A percentile compares a stretch with the other conserved stretches of the same genome.
Conservation (phyloP, 2,113 vertebrate genomes). For the Petrocephalus microphthalmus region DNA sequence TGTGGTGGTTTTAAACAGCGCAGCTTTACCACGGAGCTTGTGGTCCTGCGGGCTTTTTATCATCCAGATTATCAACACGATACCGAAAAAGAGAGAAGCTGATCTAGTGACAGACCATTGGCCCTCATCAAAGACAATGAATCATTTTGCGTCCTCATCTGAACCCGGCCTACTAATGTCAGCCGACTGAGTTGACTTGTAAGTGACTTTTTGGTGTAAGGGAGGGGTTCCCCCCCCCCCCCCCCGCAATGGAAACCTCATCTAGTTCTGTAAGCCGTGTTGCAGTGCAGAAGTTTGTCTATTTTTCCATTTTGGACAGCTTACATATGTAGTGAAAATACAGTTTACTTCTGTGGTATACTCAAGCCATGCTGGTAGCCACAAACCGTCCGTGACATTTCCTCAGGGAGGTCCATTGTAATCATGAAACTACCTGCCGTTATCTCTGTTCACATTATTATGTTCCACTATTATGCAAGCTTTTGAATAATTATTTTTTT, state of each 20-base stretch:
- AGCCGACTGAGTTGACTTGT: not conserved
- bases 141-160: not conserved
- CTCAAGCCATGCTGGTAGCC: not conserved
- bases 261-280: not conserved
- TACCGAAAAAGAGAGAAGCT: not conserved
- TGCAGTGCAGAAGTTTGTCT: not conserved
- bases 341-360: not conserved
- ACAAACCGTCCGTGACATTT: not conserved
- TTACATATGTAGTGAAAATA: not conserved
- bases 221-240: not conserved
- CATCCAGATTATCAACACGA: not conserved
- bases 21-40: not conserved
- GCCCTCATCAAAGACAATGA: not conserved
- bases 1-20: not conserved
- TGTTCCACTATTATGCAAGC: not conserved
- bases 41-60: not conserved
- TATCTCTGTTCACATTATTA: not conserved
- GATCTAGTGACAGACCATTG: not conserved
- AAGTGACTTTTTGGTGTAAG: not conserved
- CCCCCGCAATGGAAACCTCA: not conserved
- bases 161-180: not conserved
- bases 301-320: not conserved
- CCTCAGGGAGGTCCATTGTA: not conserved
- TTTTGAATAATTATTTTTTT: not conserved
- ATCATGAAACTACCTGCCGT: not conserved